phyloP scores from a whole-genome alignment of 2,888 invertebrate species.

The Pherbina coryleti region DNA sequence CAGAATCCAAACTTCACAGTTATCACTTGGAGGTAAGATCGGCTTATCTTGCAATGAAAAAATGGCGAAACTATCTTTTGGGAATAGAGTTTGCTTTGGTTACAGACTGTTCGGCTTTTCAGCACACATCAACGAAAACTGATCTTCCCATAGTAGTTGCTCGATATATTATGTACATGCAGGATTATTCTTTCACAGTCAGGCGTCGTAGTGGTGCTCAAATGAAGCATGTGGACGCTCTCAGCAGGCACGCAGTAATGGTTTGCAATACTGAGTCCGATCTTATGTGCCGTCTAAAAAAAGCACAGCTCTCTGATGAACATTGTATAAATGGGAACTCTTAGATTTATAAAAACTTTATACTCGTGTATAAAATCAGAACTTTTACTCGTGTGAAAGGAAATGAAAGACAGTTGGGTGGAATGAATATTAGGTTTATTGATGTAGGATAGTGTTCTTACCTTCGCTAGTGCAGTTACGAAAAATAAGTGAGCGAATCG shows the following conservation, averaged over 20 bases:
- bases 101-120: slow-evolving; percentile 44
- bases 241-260: slow-evolving; percentile 41
- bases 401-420: no score
- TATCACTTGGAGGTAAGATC: slow-evolving; percentile 52
- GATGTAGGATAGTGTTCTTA: no score
- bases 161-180: slow-evolving; percentile 46
- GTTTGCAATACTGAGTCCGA: slow-evolving; percentile 10
- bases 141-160: slow-evolving; percentile 39
- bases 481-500: no score
- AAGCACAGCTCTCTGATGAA: slow-evolving; percentile 35
- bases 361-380: no score
- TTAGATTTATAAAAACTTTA: no score
- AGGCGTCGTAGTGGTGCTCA: slow-evolving; percentile 44
- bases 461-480: no score
- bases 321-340: no score
- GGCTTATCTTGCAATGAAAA: slow-evolving; percentile 47
- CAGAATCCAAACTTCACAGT: slow-evolving; percentile 40
- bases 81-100: slow-evolving; percentile 35
- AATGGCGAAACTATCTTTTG: slow-evolving; percentile 51
- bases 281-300: slow-evolving; percentile 15
- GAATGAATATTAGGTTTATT: no score
- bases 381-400: no score
- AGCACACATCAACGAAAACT: slow-evolving; percentile 35
- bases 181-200: slow-evolving; percentile 47
- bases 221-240: slow-evolving; percentile 49